Base-by-base conservation (phyloP, 2,113 vertebrate species). In the Jaculus jaculus region DNA sequence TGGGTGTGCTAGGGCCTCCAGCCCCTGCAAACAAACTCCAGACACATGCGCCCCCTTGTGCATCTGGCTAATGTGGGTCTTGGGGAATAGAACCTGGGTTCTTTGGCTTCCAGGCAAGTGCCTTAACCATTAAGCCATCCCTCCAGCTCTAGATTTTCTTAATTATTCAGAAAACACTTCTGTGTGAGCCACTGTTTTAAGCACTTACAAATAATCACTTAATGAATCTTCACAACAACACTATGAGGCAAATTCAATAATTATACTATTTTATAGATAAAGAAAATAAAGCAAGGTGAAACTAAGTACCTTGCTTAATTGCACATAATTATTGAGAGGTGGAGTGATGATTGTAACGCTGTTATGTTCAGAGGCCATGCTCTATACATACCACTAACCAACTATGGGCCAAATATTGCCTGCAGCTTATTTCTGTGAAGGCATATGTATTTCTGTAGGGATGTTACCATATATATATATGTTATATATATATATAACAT, bases 211-310 rank as follows among this genome's bases (percentile, higher is more conserved):
- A 86, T 42, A 93, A 69, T 71, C 75, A 61, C 32, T 87, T 68
- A 88, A 30, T 61, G 26, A 94, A 61, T 87, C 37, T 37, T 37
- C 18, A 86, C 7, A 77, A 68, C 2, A 71, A 39, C 6, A 10
- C 63, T 47, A 11, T 75, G n/a, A 89, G 54, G 30, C 58, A 81
- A 77, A 26, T 86, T 92, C n/a, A 65, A 42, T 39, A 82, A 82
- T 85, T 66, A 82, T 72, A 23, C 26, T 51, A 47, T 87, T 92
- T 90, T 92, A 68, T 9, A 54, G 23, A 72, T 83, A 60, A 90
- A 86, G 28, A 96, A 87, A 83, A 2, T 10, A 71, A 89, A 58
- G 65, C 32, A 83, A 21, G 26, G 37, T 83, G 20, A 87, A 23
- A 61, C 47, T 73, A 68, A 79, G 26, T 63, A 66, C 72, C 24